Base-by-base conservation (phyloP, 2,113 vertebrate genomes). In the Hippocampus zosterae region DNA sequence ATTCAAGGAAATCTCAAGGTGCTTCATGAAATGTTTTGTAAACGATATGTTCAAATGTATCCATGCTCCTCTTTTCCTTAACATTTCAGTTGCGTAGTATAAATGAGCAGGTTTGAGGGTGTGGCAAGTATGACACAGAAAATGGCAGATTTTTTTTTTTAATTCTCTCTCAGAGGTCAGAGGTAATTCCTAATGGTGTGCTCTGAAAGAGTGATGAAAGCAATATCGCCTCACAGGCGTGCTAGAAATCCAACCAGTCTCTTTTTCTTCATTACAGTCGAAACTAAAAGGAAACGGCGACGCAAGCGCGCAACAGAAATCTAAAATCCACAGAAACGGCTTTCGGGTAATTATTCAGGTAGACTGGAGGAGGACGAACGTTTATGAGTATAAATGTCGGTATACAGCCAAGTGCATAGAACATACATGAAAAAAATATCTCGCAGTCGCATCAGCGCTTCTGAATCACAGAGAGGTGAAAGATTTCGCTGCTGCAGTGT, bases 301-400 rank as follows among this genome's bases (percentile, higher is more conserved):
- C 75, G 67, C 76, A 74, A 73, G 83, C 79, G 75, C 53, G 81
- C 74, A 82, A 67, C 55, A 53, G 62, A 74, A 84, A 79, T 69
- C 71, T 67, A 68, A 52, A 74, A 77, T 77, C 66, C 75, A 80
- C 71, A 83, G 74, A 42, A 68, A 85, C 81, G 69, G 78, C 77
- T 87, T 88, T 84, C 82, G 60, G 71, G 76, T 73, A 78, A 56
- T 70, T 66, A 71, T 67, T 87, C 81, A 85, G 82, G 72, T 74
- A 76, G 84, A 83, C 80, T 79, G 89, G 82, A 5, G 29, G 29
- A 33, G 29, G 29, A 33, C 0, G 29, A 33, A 33, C 0, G 29
- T 33, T 33, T 33, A 33, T 33, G 29, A 33, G 29, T 33, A 33
- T 5, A 33, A 33, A 33, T 33, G 29, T 33, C 29, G 29, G 29